Evolutionary conservation across 2,113 vertebrate species (phyloP).

Genomic region (Menura novaehollandiae): DNA sequence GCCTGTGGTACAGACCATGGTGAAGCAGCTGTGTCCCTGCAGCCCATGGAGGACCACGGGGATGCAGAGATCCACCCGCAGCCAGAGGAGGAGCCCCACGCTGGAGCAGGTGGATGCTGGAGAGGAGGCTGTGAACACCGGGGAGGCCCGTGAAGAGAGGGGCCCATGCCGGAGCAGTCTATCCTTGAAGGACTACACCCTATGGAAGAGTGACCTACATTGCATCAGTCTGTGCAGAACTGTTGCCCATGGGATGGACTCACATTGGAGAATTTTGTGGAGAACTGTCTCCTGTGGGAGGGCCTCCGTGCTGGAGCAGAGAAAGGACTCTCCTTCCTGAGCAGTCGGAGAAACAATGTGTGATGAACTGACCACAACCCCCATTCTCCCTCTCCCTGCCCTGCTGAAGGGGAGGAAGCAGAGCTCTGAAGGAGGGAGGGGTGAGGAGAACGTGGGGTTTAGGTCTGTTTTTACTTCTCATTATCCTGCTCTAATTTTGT

Average conservation of each 20-base stretch:
- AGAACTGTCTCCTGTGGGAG: neutral
- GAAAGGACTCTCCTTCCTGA: too few species aligned
- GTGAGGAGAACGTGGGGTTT: neutral
- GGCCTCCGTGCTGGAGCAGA: neutral
- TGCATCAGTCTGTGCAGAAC: neutral
- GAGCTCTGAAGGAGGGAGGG: neutral
- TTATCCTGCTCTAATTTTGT: neutral
- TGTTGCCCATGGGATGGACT: neutral
- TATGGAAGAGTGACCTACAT: accelerated
- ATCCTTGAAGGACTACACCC: neutral
- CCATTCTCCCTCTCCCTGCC: accelerated
- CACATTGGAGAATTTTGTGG: neutral
- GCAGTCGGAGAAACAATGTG: neutral
- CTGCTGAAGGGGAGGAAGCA: neutral
- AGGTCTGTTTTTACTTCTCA: neutral
- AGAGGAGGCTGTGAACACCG: neutral
- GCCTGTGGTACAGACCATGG: accelerated
- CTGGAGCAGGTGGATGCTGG: neutral
- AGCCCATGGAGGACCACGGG: neutral
- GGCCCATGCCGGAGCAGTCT: neutral
- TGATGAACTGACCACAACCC: neutral
- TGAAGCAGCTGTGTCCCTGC: neutral
- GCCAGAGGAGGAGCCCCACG: neutral
- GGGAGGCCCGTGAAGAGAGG: neutral
- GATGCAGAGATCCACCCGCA: neutral